These are phyloP conservation scores for Bedellia somnulentella DNA, from an alignment of 2,888 invertebrate species.

Conservation along the genomic window DNA sequence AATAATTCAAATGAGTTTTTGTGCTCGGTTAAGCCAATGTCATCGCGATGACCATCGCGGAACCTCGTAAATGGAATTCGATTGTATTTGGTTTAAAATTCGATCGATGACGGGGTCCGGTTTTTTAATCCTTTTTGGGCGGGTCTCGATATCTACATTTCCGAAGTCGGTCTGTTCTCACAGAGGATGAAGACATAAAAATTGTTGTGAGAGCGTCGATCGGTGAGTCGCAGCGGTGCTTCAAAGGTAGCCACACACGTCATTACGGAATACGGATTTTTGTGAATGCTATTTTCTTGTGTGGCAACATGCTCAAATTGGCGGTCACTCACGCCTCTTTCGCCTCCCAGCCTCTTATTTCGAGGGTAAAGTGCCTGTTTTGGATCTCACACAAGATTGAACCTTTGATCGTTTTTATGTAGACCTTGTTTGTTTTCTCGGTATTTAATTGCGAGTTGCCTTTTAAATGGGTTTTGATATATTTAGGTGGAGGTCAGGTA, in stretches of 20 bases:
- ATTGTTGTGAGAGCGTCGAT: conserved; percentile 25
- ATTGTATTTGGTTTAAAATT: conserved; percentile 27
- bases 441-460: no score
- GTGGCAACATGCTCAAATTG: conserved; percentile 42
- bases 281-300: conserved; percentile 27
- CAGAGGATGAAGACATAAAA: conserved; percentile 56
- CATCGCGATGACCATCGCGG: conserved; percentile 36
- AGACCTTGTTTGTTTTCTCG: conserved; percentile 50
- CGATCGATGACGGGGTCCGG: conserved; percentile 23
- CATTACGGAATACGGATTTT: conserved; percentile 29
- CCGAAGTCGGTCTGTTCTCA: conserved; percentile 30
- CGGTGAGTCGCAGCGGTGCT: conserved; percentile 24
- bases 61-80: conserved; percentile 34
- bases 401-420: not conserved
- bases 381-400: conserved; percentile 20
- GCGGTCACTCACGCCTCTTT: conserved; percentile 51
- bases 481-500: no score
- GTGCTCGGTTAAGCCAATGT: conserved; percentile 40
- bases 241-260: conserved; percentile 53
- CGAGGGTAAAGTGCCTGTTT: conserved; percentile 29
- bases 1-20: conserved; percentile 40
- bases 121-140: conserved; percentile 20
- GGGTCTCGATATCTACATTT: conserved; percentile 25
- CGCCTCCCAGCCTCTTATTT: conserved; percentile 38
- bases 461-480: no score